Evolutionary conservation across 2,113 vertebrate species (phyloP), one percentile per base, ranked within the genome.

Genomic region (Synodontis membranacea): DNA sequence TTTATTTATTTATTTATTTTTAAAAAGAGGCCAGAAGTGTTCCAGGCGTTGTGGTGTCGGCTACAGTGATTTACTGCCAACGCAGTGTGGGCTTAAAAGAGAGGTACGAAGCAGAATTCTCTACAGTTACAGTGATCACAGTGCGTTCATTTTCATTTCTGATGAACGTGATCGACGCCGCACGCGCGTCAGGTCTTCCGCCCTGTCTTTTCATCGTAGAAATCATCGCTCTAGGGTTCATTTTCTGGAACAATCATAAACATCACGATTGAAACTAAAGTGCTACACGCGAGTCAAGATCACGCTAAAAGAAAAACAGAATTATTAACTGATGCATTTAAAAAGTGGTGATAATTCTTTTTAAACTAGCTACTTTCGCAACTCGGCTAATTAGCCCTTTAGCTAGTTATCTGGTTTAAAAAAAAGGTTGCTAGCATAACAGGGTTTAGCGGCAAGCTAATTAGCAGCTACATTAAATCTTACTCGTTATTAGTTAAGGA

Each of bases 141-240:
- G 86, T 93, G 91, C 88, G 92, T 93, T 92, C 81, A 89, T 31
- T 31, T 85, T 88, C 34, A 79, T 4, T 42, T 60, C 80, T 80
- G 72, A 88, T 34, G 86, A 83, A 86, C 78, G 90, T 90, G 19
- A 56, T 89, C 70, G 37, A 44, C 80, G 37, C 85, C 80, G 84
- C 56, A 62, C 72, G 34, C 7, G 1, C 5, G n/a, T 11, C 28
- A 64, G n/a, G 12, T n/a, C 3, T 12, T 1, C 60, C 28, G 4
- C 34, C 62, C 12, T 28, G 23, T 60, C 56, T 60, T 25, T 28
- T 60, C 56, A 10, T 12, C n/a, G 12, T 3, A 25, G 56, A 58
- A 58, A 62, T n/a, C n/a, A 5, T 64, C n/a, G 4, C 12, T 64
- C 60, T n/a, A 39, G 46, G 64, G 76, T 88, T 87, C 87, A 79